A percentile compares a stretch with the other conserved stretches of the same genome.
Conservation (phyloP, 2,113 vertebrate species). For the Nibea coibor region DNA sequence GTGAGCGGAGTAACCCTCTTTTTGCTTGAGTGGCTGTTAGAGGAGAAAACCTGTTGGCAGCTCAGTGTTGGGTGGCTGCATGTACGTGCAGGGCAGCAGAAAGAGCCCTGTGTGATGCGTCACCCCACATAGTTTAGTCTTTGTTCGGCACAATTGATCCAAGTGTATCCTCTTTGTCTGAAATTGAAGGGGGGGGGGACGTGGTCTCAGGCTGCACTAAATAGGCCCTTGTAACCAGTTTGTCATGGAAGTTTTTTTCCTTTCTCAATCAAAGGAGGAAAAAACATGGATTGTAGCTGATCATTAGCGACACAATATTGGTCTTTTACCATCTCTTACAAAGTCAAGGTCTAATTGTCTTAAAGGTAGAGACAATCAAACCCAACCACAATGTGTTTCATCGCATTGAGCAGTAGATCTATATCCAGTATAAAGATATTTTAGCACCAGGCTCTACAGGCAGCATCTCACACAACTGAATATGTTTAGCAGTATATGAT, state of each 20-base stretch:
- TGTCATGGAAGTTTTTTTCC: constrained; percentile 50
- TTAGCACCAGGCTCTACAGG: constrained; percentile 6
- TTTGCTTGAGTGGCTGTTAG: constrained; percentile 77
- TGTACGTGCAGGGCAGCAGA: constrained; percentile 79
- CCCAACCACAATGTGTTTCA: constrained; percentile 8
- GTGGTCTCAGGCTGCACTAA: constrained; percentile 72
- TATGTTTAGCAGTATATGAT: neutral
- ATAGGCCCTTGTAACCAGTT: constrained; percentile 74
- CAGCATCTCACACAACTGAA: constrained; percentile 29
- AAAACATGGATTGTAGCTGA: constrained; percentile 57
- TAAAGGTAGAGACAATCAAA: constrained; percentile 17
- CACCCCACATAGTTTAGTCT: constrained; percentile 78
- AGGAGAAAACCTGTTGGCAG: constrained; percentile 80
- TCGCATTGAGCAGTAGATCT: constrained; percentile 4
- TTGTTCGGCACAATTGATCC: constrained; percentile 82
- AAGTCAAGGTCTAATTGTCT: constrained; percentile 41
- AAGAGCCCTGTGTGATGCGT: constrained; percentile 78
- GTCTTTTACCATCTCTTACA: constrained; percentile 65
- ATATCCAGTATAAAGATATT: constrained; percentile 4
- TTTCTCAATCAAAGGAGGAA: constrained; percentile 58
- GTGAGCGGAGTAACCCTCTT: constrained; percentile 49
- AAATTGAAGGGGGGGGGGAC: constrained; percentile 59
- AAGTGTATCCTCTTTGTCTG: constrained; percentile 81
- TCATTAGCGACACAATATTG: constrained; percentile 61
- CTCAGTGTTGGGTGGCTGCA: constrained; percentile 68